Percentiles rank a stretch among this genome's conserved stretches.
Conservation (phyloP, 1,140 invertebrate species). For the Drosophila chauvacae region DNA sequence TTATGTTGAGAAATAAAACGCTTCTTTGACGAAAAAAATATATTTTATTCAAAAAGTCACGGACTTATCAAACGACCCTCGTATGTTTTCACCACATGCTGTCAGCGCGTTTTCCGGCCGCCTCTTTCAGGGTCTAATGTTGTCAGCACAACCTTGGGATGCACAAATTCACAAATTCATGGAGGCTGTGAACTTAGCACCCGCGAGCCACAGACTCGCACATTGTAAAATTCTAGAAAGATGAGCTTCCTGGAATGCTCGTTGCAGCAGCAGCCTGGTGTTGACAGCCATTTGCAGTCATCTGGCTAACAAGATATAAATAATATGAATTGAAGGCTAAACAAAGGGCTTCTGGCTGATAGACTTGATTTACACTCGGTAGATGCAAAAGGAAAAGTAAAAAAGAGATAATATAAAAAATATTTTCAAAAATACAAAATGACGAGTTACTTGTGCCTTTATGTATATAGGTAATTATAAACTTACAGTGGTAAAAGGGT, state of each 20-base stretch:
- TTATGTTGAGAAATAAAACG: too few relatives aligned
- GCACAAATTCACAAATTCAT: conserved; percentile 47
- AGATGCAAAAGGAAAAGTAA: too few relatives aligned
- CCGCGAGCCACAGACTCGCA: conserved; percentile 41
- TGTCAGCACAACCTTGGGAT: conserved; percentile 63
- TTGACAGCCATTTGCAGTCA: conserved; percentile 54
- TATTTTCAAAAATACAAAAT: neutral
- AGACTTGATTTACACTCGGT: neutral
- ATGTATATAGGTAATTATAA: neutral
- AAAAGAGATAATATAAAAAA: neutral
- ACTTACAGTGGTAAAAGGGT: neutral
- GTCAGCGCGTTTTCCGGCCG: conserved; percentile 41
- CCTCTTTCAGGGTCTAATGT: conserved; percentile 50
- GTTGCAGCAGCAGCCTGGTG: conserved; percentile 9
- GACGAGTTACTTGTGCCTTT: neutral
- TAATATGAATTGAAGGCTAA: conserved; percentile 40
- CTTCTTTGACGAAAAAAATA: too few relatives aligned
- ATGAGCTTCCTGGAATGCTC: conserved; percentile 62
- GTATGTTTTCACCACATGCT: conserved; percentile 56
- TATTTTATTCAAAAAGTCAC: too few relatives aligned
- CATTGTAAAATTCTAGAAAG: conserved; percentile 67
- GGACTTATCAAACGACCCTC: too few relatives aligned
- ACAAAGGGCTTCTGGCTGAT: conserved; percentile 14
- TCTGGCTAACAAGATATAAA: conserved; percentile 58
- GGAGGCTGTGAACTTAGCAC: conserved; percentile 58